Percentiles rank a stretch among this genome's conserved stretches.
Conservation (phyloP, 1,140 invertebrate species). For the Ectropis grisescens region DNA sequence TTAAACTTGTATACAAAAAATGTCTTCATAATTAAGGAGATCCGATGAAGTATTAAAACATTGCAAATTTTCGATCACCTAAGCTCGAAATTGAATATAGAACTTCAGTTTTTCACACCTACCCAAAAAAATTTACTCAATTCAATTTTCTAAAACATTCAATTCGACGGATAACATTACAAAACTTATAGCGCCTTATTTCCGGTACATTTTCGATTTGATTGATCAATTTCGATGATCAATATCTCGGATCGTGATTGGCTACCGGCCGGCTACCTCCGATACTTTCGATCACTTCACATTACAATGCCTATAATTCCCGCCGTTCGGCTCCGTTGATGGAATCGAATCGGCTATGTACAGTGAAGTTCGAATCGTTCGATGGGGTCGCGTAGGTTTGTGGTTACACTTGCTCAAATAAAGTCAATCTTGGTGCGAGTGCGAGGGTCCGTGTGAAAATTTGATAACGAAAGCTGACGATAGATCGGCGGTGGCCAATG, state of each 20-base stretch:
- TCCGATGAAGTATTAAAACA: too few species aligned
- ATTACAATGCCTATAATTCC: slow-evolving; percentile 33
- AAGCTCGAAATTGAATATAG: too few species aligned
- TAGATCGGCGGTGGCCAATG: slow-evolving; percentile 55
- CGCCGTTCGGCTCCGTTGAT: too few species aligned
- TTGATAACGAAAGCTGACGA: slow-evolving; percentile 66
- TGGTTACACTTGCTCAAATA: slow-evolving; percentile 65
- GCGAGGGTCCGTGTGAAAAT: slow-evolving; percentile 62
- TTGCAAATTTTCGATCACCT: too few species aligned
- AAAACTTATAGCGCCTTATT: slow-evolving; percentile 62
- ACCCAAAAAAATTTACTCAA: slow-evolving; percentile 15
- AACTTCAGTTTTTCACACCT: slow-evolving; percentile 12
- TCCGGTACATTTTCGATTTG: slow-evolving; percentile 63
- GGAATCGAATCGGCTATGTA: slow-evolving; percentile 27
- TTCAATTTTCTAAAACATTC: slow-evolving; percentile 37
- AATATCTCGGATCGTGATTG: slow-evolving; percentile 57
- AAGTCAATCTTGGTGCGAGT: slow-evolving; percentile 58
- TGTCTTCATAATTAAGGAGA: too few species aligned
- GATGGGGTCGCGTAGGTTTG: slow-evolving; percentile 43
- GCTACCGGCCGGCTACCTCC: slow-evolving; percentile 39
- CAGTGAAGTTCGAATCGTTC: slow-evolving; percentile 17
- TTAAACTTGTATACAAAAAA: too few species aligned
- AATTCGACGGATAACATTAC: slow-evolving; percentile 42
- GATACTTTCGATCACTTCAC: slow-evolving; percentile 31
- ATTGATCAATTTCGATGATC: slow-evolving; percentile 67